phyloP scores from a whole-genome alignment of 2,888 invertebrate species.

The Napeogenes sylphis region DNA sequence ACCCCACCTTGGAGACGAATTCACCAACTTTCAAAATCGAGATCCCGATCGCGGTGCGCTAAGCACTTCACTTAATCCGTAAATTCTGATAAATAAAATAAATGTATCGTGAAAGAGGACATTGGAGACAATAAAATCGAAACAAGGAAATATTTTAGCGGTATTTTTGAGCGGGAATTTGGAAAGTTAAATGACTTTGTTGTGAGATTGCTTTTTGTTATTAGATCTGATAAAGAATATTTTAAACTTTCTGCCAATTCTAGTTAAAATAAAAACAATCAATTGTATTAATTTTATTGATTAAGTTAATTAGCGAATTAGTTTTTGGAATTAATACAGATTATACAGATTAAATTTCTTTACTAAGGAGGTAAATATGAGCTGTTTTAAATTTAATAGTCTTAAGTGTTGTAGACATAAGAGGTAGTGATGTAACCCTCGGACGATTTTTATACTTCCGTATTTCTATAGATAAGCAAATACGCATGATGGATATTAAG shows the following conservation, averaged over 20 bases:
- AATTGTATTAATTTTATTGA: no score
- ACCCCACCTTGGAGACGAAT: conserved; percentile 31
- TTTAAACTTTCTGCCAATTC: no score
- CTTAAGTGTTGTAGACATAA: conserved; percentile 55
- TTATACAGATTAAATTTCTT: conserved; percentile 29
- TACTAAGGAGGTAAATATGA: neutral
- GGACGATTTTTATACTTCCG: conserved; percentile 77
- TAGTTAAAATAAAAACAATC: no score
- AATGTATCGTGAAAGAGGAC: conserved; percentile 65
- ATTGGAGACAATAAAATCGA: conserved; percentile 68
- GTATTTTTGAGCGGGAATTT: conserved; percentile 62
- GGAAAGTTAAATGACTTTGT: conserved; percentile 76
- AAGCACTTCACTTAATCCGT: conserved; percentile 52
- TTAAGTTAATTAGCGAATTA: no score
- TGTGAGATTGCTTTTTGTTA: conserved; percentile 59
- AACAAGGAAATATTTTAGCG: conserved; percentile 56
- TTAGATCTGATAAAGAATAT: conserved; percentile 54
- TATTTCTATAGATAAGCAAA: conserved; percentile 77
- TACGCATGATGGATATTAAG: conserved; percentile 78
- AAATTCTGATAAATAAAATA: conserved; percentile 63
- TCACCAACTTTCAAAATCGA: conserved; percentile 26
- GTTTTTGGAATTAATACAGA: no score
- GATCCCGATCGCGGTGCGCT: conserved; percentile 31
- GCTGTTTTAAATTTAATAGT: conserved; percentile 51
- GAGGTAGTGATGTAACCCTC: conserved; percentile 38